phyloP scores from a whole-genome alignment of 2,888 invertebrate genomes.

The Sesia bembeciformis region DNA sequence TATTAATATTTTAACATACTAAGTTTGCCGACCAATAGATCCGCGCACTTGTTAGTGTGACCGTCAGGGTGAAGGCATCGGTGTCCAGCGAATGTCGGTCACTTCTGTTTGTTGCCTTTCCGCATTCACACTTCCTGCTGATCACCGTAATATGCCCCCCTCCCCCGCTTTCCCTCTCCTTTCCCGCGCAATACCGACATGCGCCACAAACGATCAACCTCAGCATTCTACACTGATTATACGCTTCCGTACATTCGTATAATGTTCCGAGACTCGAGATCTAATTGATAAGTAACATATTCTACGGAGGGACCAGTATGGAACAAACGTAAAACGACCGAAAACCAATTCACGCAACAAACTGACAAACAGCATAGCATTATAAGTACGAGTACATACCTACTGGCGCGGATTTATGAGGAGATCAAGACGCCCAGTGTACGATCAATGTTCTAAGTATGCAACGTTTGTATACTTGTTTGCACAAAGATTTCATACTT shows the following conservation, averaged over 20 bases:
- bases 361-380: no score
- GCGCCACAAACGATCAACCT: not conserved
- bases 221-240: not conserved
- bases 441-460: not conserved
- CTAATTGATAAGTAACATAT: no score
- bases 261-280: no score
- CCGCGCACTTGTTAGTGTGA: not conserved
- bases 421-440: no score
- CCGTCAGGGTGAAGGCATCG: not conserved
- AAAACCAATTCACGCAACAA: no score
- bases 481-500: not conserved
- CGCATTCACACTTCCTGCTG: conserved; percentile 30
- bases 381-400: no score
- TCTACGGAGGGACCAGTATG: no score
- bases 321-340: no score
- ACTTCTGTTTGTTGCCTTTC: conserved; percentile 23
- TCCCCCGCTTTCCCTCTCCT: not conserved
- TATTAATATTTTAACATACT: no score
- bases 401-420: no score
- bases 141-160: conserved; percentile 5
- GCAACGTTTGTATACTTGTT: not conserved
- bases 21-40: no score
- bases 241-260: not conserved
- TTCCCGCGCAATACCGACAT: not conserved
- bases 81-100: conserved; percentile 13